Base-by-base conservation (phyloP, 2,797 vertebrate species). In the Sarcophilus harrisii region DNA sequence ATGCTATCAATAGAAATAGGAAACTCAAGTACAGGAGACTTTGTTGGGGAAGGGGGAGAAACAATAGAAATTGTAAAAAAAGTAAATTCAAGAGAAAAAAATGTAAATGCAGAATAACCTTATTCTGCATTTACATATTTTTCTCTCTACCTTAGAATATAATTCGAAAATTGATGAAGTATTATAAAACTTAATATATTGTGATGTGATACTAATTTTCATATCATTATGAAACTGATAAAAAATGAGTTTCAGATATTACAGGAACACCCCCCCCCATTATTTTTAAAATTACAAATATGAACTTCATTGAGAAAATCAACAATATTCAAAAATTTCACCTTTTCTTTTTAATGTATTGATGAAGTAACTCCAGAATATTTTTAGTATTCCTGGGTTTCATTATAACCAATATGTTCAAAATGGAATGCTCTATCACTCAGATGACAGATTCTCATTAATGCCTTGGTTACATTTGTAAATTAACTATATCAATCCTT, bases 381-480 rank as follows among this genome's bases (percentile, higher is more conserved):
- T 38, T 5, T 21, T 73, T 38, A 73, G 32, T 5, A 38, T 5
- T 38, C 16, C 32, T 38, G n/a, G 16, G 5, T 6, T 73, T 73
- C 66, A 18, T 73, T 73, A 73, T 18, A 59, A 59, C 58, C 10
- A 59, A 9, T 59, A 21, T 38, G n/a, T 38, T 73, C 38, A 21
- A n/a, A n/a, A 73, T 73, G n/a, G 54, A 55, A 55, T 55, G 54
- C 54, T 38, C n/a, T 73, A 21, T 73, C n/a, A 73, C 16, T 38
- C 92, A 29, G 32, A 14, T 97, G 38, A 57, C 0, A 27, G 5
- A 9, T 94, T 92, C 94, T 60, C 73, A 21, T 10, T 55, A 92
- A 24, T 59, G 29, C 52, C 66, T 91, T 93, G 93, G 90, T 59
- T 90, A 24, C 62, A 4, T 66, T 89, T 91, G 5, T 91, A 96